Base-by-base conservation (phyloP, 2,113 vertebrate genomes). In the Apistogramma diplotaenia region DNA sequence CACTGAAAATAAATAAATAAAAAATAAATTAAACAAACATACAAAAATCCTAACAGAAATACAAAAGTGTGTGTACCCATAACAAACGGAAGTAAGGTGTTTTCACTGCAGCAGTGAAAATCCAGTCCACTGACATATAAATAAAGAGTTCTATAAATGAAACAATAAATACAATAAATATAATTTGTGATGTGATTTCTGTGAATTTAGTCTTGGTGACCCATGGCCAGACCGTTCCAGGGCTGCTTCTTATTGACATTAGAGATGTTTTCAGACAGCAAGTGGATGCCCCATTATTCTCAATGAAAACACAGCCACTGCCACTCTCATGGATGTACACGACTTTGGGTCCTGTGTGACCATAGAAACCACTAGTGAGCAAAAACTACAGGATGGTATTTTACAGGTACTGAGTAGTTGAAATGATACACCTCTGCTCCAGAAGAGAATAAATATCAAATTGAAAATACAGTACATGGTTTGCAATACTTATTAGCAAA, bases 151-250 rank as follows among this genome's bases (percentile, higher is more conserved):
- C 80, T 79, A 92, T 92, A 93, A 94, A 94, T 91, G 88, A 95
- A 93, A 89, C 57, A 89, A 94, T 94, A 93, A 93, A 93, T 95
- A 94, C 73, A 94, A 95, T 95, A 94, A 95, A 96, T 95, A 95
- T 82, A 49, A 8, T 93, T 81, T 83, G 71, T 89, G 74, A 74
- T 91, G 89, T 90, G 87, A 89, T 86, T 91, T 85, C 76, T 94
- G 83, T 93, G 85, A 94, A 80, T 92, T 89, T 79, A 92, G 87
- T 88, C 88, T 70, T 87, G 61, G 81, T 94, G 89, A 94, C 86
- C 83, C 71, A 60, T 84, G 87, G 71, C 74, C 19, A 65, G 87
- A 85, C 87, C 67, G 40, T 67, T 59, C 62, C 37, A 81, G 53
- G 43, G 53, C 65, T 88, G 61, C 27, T 93, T 89, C 62, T 81